Evolutionary conservation across 2,113 vertebrate genomes (phyloP).

Genomic region (Stegastes partitus): DNA sequence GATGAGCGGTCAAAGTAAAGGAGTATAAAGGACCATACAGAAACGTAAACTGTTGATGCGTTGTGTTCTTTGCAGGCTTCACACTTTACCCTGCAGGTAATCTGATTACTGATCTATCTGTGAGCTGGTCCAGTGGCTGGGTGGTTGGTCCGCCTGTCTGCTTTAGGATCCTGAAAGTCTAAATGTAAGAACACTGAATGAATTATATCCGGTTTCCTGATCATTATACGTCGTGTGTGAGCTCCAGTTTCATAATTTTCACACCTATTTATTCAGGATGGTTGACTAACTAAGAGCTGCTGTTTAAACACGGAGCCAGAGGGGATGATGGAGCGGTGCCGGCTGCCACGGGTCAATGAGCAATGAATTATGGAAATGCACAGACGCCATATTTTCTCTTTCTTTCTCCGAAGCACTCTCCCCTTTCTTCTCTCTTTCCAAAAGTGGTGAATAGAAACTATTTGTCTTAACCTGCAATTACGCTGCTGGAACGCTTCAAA

Average conservation of each 20-base stretch:
- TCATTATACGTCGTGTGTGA: too few species aligned
- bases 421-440: not conserved
- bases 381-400: conserved; percentile 14
- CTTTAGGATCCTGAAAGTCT: too few species aligned
- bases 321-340: conserved; percentile 31
- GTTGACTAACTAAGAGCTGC: conserved; percentile 24
- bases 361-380: conserved; percentile 33
- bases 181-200: too few species aligned
- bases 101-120: too few species aligned
- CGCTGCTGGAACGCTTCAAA: not conserved
- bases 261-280: not conserved
- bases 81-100: too few species aligned
- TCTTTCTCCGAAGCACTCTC: not conserved
- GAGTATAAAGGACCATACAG: too few species aligned
- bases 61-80: too few species aligned
- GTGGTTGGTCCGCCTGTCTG: too few species aligned
- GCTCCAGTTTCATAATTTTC: not conserved
- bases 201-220: too few species aligned
- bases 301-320: conserved; percentile 16
- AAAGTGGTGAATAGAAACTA: not conserved
- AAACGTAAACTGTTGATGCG: too few species aligned
- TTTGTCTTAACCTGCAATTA: conserved; percentile 1
- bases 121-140: too few species aligned
- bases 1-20: too few species aligned
- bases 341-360: conserved; percentile 38